These are phyloP conservation scores for Automeris io DNA, from an alignment of 2,888 invertebrate species.

Conservation along the genomic window DNA sequence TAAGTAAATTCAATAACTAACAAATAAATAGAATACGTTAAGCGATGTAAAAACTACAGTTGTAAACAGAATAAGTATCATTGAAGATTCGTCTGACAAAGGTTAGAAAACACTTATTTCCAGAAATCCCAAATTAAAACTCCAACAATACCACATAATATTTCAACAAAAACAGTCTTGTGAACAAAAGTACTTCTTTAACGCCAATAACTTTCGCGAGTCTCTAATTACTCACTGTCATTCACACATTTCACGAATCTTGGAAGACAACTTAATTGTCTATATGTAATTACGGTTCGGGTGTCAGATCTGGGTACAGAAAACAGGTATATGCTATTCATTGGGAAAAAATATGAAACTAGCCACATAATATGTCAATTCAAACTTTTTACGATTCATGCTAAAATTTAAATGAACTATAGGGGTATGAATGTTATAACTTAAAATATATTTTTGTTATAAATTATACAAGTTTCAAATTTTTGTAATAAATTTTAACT, in stretches of 20 bases:
- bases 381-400: no score
- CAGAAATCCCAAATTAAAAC: conserved; percentile 1
- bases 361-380: no score
- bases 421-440: no score
- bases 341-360: no score
- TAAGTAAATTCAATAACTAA: no score
- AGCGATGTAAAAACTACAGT: no score
- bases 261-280: conserved; percentile 38
- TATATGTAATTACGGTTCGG: not conserved
- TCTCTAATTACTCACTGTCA: conserved; percentile 29
- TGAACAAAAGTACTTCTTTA: conserved; percentile 34
- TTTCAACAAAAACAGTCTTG: conserved; percentile 8
- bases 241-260: conserved; percentile 19
- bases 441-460: no score
- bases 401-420: no score
- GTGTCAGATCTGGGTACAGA: not conserved
- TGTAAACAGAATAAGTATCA: not conserved
- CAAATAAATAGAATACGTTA: no score
- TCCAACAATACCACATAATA: not conserved
- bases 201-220: conserved; percentile 43
- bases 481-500: no score
- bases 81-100: not conserved
- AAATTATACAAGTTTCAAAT: no score
- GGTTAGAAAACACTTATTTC: not conserved
- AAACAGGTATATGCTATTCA: not conserved